These are phyloP conservation scores for Philhelius pedissequus DNA, from an alignment of 2,888 invertebrate genomes.

Conservation along the genomic window DNA sequence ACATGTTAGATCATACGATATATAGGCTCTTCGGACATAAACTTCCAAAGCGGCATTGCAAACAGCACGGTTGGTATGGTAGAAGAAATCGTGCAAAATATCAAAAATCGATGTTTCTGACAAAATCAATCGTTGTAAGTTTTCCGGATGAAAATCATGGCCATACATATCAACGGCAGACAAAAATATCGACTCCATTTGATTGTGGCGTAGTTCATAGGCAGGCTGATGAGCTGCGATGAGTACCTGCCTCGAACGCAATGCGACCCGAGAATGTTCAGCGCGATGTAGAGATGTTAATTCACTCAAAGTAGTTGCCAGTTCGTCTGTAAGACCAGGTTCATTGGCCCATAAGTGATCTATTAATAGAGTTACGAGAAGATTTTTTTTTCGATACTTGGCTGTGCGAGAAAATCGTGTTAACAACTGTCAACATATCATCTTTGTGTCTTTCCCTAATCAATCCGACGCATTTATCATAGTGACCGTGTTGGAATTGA, in stretches of 20 bases:
- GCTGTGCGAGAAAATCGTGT: slow-evolving; percentile 96
- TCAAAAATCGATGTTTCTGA: slow-evolving; percentile 99
- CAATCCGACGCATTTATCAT: slow-evolving; percentile 97
- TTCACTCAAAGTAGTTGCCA: slow-evolving; percentile 93
- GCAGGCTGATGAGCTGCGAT: slow-evolving; percentile 99
- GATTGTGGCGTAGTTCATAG: slow-evolving; percentile 97
- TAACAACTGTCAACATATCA: slow-evolving; percentile 91
- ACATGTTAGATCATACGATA: slow-evolving; percentile 95
- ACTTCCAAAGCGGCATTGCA: slow-evolving; percentile 98
- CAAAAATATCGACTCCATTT: slow-evolving; percentile 99
- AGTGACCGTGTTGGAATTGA: slow-evolving; percentile 96
- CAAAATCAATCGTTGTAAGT: slow-evolving; percentile 95
- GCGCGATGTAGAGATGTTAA: slow-evolving; percentile 94
- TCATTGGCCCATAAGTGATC: slow-evolving; percentile 97
- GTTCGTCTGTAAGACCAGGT: slow-evolving; percentile 95
- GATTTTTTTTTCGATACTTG: slow-evolving; percentile 94
- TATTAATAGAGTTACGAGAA: slow-evolving; percentile 91
- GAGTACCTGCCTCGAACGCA: slow-evolving; percentile 84
- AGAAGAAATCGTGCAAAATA: slow-evolving; percentile 98
- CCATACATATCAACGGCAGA: slow-evolving; percentile 99
- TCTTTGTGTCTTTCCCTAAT: slow-evolving; percentile 94
- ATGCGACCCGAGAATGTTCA: slow-evolving; percentile 90
- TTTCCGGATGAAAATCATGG: slow-evolving; percentile 98
- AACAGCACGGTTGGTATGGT: slow-evolving; percentile 92
- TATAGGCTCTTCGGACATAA: slow-evolving; percentile 96